Conservation (phyloP, 2,113 vertebrate genomes). For the Nothoprocta perdicaria region DNA sequence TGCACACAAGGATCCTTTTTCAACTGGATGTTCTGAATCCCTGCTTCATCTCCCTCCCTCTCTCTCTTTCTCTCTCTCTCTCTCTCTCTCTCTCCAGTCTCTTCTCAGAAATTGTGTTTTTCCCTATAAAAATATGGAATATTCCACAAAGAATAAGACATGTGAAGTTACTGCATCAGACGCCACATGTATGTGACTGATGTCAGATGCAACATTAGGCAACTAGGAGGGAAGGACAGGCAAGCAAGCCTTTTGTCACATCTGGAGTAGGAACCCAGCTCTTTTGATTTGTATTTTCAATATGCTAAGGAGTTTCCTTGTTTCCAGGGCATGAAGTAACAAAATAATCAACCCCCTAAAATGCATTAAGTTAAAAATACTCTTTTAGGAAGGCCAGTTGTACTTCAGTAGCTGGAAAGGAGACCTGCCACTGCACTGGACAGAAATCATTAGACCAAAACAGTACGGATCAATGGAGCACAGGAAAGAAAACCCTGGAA, state of each 20-base stretch:
- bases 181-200: background rate
- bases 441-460: background rate
- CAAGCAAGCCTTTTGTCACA: background rate
- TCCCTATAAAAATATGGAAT: background rate
- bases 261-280: background rate
- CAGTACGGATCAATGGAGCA: background rate
- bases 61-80: background rate
- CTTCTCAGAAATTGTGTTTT: background rate
- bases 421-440: background rate
- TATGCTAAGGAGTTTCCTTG: background rate
- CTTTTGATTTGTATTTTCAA: background rate
- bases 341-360: background rate
- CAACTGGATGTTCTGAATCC: background rate
- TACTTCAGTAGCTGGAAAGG: background rate
- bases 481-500: background rate
- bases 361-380: background rate
- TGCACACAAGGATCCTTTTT: background rate
- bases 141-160: background rate
- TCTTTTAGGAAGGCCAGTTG: background rate
- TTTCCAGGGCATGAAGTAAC: background rate
- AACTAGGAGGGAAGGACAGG: background rate
- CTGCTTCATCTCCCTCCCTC: background rate
- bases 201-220: background rate
- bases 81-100: background rate
- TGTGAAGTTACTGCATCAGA: background rate